Conservation (phyloP, 2,797 vertebrate genomes). For the Catostomus latipinnis region DNA sequence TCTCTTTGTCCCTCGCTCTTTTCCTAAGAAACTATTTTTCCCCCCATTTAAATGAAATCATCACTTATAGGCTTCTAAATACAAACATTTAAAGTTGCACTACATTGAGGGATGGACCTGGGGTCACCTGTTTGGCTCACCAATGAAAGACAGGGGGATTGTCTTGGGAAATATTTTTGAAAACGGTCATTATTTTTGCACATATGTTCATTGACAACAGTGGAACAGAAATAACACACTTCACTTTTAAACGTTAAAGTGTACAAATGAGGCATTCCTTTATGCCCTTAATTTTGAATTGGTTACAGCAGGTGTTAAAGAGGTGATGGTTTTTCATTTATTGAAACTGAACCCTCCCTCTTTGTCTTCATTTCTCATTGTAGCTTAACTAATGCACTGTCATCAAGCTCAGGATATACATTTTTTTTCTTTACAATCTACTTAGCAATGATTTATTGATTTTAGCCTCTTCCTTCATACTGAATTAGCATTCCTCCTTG, state of each 20-base stretch:
- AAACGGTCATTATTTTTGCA: no score
- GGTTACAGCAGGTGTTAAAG: slow-evolving; percentile 80
- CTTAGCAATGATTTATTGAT: slow-evolving; percentile 99
- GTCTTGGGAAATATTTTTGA: no score
- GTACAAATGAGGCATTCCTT: slow-evolving; percentile 10
- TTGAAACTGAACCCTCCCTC: slow-evolving; percentile 65
- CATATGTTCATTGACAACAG: no score
- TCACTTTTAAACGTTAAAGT: background rate
- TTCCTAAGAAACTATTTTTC: background rate
- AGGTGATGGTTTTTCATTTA: slow-evolving; percentile 86
- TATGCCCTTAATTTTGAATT: slow-evolving; percentile 67
- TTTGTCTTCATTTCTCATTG: slow-evolving; percentile 44
- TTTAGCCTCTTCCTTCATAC: slow-evolving; percentile 89
- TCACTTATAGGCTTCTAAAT: background rate
- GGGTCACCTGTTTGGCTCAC: no score
- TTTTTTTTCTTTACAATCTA: slow-evolving; percentile 98
- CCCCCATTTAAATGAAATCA: background rate
- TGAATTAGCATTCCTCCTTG: slow-evolving; percentile 99
- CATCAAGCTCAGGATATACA: slow-evolving; percentile 86
- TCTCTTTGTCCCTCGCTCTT: background rate
- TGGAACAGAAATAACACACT: no score
- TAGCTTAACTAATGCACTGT: slow-evolving; percentile 94
- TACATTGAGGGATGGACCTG: no score
- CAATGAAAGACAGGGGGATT: no score
- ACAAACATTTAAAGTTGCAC: background rate